Evolutionary conservation across 2,888 invertebrate species (phyloP).

Genomic region (Spilosoma lubricipeda): DNA sequence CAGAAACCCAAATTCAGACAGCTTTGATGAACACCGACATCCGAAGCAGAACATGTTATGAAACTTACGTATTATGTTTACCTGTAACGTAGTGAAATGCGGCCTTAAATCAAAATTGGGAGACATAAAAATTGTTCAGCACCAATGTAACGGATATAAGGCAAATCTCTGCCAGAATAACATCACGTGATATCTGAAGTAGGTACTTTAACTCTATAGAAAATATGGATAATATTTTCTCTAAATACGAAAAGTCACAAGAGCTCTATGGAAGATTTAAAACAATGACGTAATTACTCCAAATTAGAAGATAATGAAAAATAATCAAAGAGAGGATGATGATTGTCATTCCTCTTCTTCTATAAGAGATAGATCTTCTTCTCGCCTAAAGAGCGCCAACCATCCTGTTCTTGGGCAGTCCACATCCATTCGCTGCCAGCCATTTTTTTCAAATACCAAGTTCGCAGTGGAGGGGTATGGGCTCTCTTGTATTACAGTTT

Average conservation of each 20-base stretch:
- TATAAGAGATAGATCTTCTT: too few relatives aligned
- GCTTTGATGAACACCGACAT: slow-evolving; percentile 12
- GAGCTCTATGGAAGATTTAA: background rate
- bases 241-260: background rate
- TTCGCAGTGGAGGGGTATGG: background rate
- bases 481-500: background rate
- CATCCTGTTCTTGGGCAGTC: too few relatives aligned
- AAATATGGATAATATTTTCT: background rate
- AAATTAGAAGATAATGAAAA: too few relatives aligned
- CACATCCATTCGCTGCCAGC: too few relatives aligned
- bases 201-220: too few relatives aligned
- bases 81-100: background rate
- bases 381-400: too few relatives aligned
- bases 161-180: background rate
- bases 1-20: slow-evolving; percentile 1
- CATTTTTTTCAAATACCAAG: background rate
- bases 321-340: too few relatives aligned
- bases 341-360: too few relatives aligned
- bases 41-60: slow-evolving; percentile 2
- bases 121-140: background rate
- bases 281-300: too few relatives aligned
- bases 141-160: background rate
- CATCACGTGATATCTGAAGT: too few relatives aligned
- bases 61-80: slow-evolving; percentile 4
- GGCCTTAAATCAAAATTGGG: background rate